Percentiles rank a stretch among this genome's conserved stretches.
These are phyloP conservation scores for Oscheius onirici DNA, from an alignment of 2,888 invertebrate species.

Conservation along the genomic window DNA sequence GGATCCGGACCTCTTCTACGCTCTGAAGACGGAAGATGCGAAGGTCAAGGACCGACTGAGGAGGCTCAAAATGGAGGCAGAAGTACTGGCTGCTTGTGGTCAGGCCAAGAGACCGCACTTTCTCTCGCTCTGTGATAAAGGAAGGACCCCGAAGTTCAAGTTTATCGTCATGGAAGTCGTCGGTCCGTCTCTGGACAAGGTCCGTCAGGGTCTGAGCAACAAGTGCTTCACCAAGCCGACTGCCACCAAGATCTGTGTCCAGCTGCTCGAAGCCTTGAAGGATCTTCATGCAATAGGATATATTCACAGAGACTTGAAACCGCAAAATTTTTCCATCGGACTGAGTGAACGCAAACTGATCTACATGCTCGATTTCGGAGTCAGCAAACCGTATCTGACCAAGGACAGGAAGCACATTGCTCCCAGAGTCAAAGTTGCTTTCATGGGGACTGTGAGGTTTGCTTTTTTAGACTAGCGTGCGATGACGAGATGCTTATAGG, in stretches of 20 bases:
- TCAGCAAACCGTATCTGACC: not conserved
- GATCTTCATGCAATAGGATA: conserved; percentile 8
- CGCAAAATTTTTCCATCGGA: conserved; percentile 23
- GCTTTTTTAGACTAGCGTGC: no score
- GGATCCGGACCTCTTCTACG: conserved; percentile 29
- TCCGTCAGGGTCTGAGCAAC: conserved; percentile 31
- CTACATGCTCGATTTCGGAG: conserved; percentile 30
- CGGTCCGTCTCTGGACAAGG: conserved; percentile 45
- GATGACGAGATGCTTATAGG: no score
- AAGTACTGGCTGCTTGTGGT: conserved; percentile 4
- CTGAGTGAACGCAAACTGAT: not conserved
- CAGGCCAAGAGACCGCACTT: conserved; percentile 5
- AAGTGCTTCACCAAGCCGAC: conserved; percentile 1
- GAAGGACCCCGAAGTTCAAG: conserved; percentile 26
- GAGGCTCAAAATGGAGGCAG: conserved; percentile 41
- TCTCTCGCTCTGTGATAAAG: conserved; percentile 9
- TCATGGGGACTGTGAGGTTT: conserved; percentile 53
- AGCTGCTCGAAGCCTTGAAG: conserved; percentile 7
- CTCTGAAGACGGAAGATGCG: conserved; percentile 49
- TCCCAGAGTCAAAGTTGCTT: conserved; percentile 44
- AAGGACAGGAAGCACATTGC: not conserved
- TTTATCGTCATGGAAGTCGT: conserved; percentile 51
- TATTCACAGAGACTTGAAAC: conserved; percentile 25
- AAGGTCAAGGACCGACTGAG: conserved; percentile 39
- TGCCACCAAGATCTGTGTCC: conserved; percentile 12